Percentiles rank a stretch among this genome's conserved stretches.
Conservation (phyloP, 2,797 vertebrate species). For the Aratinga solstitialis region DNA sequence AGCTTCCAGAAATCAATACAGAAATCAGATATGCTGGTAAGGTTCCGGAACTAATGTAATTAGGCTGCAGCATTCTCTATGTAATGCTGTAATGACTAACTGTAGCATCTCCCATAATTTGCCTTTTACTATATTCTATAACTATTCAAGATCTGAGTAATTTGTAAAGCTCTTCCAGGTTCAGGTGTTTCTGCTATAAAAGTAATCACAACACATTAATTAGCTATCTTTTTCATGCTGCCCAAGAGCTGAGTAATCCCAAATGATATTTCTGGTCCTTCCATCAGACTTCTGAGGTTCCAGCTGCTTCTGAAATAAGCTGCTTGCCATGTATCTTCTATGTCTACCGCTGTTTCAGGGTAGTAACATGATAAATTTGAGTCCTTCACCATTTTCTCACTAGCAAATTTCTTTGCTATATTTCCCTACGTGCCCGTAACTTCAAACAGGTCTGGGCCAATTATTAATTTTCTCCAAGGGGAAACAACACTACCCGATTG, state of each 20-base stretch:
- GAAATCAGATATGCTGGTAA: conserved; percentile 53
- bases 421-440: background rate
- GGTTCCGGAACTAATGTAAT: conserved; percentile 56
- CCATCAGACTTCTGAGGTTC: background rate
- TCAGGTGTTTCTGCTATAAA: background rate
- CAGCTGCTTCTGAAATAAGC: background rate
- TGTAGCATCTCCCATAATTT: conserved; percentile 27
- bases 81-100: conserved; percentile 16
- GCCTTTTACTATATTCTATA: background rate
- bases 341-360: background rate
- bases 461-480: background rate
- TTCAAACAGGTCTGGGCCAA: background rate
- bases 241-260: background rate
- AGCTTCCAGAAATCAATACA: conserved; percentile 43
- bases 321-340: background rate
- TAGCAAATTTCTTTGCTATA: background rate
- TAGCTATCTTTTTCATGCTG: background rate
- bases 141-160: background rate
- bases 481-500: background rate
- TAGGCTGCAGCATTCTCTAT: conserved; percentile 20
- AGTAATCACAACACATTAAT: background rate
- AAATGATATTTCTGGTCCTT: background rate
- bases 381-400: background rate
- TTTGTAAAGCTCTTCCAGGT: conserved; percentile 24
- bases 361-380: background rate